Base-by-base conservation (phyloP, 1,140 invertebrate genomes). In the Marisa cornuarietis region DNA sequence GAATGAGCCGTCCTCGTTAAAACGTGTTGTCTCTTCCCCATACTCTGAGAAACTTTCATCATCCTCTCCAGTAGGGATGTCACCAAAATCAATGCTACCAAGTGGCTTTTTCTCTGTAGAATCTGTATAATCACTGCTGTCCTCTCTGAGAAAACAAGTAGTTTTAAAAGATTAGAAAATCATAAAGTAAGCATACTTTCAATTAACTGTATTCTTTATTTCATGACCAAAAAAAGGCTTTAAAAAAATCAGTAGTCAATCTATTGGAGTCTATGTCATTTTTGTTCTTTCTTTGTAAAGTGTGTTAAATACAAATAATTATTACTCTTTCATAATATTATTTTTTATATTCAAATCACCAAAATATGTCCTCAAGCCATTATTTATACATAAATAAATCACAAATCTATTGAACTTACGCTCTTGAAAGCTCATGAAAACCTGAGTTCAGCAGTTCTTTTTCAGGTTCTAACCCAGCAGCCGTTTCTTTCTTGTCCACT, bases 1-100 rank as follows among this genome's bases (percentile, higher is more conserved):
- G 73, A 89, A 89, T 42, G 88, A 89, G 16, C 88, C 88, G 63
- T 89, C 88, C 69, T 89, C 87, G 66, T 89, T 89, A 79, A 89
- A 89, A 73, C 86, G 85, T 9, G 81, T 82, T n/a, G 82, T 79
- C 58, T 87, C 87, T 58, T 84, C 82, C 14, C 84, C 85, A 31
- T 85, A 86, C 18, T 80, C 80, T 42, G 86, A 82, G 26, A 84
- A 82, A 52, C 80, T 83, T n/a, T 84, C 83, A 58, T 85, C 86
- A 79, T 87, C 85, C 74, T 80, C 79, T 65, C 81, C 81, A 78
- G 73, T 71, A 49, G 76, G 74, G 22, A 77, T 52, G 73, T 82
- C 76, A 75, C 76, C 78, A 63, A 82, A 76, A 20, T 81, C 69
- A 31, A 81, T 51, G 31, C 68, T 71, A 13, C 54, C 71, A 31